Conservation (phyloP, 2,113 vertebrate species). For the Puffinus mauretanicus region DNA sequence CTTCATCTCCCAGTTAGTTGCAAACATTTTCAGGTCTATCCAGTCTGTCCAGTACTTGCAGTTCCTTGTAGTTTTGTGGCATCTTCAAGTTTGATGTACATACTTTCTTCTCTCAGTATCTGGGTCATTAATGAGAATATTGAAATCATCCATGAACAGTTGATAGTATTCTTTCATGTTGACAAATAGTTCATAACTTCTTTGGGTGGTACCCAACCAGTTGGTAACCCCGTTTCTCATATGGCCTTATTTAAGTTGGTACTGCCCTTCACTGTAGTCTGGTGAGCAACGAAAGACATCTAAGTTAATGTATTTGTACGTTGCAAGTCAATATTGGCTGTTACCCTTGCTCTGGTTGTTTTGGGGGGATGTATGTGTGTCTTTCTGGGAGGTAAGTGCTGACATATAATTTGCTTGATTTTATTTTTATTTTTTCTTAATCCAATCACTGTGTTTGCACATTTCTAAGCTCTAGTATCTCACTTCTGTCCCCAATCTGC, state of each 20-base stretch:
- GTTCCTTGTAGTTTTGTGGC: not conserved
- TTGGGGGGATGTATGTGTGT: fast-evolving
- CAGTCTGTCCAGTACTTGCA: not conserved
- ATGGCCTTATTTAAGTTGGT: not conserved
- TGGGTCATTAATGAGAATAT: not conserved
- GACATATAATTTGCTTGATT: not conserved
- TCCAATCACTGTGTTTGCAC: not conserved
- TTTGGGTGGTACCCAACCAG: not conserved
- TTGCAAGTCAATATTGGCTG: not conserved
- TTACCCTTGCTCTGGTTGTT: not conserved
- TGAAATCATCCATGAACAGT: not conserved
- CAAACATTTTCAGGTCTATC: not conserved
- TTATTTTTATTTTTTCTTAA: not conserved
- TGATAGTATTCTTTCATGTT: not conserved
- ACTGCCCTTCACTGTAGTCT: not conserved
- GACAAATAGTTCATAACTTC: not conserved
- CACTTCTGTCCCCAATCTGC: not conserved
- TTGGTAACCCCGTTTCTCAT: not conserved
- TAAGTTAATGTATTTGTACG: not conserved
- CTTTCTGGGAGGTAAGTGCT: not conserved
- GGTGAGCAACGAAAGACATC: not conserved
- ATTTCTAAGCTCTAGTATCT: not conserved
- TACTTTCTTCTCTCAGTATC: not conserved
- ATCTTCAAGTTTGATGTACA: not conserved
- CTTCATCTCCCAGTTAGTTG: not conserved